Evolutionary conservation across 2,888 invertebrate genomes (phyloP).

Genomic region (Muscina levida): DNA sequence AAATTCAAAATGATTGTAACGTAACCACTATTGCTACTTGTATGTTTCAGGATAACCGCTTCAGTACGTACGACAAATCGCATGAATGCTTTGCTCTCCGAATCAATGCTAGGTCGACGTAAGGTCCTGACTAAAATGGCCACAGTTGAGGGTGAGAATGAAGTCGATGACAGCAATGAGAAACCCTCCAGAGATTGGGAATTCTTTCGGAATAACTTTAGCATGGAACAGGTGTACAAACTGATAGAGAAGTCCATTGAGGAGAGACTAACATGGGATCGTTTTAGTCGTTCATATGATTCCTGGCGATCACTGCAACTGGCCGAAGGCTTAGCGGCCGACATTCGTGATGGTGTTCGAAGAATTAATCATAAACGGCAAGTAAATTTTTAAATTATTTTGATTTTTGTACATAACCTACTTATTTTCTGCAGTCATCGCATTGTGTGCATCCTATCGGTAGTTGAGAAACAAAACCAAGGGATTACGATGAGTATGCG

Average conservation of each 20-base stretch:
- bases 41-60: conserved; percentile 75
- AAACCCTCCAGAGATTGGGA: conserved; percentile 75
- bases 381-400: conserved; percentile 6
- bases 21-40: background rate
- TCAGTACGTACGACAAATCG: conserved; percentile 79
- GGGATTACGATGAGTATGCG: conserved; percentile 77
- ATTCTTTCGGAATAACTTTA: conserved; percentile 76
- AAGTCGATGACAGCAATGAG: conserved; percentile 66
- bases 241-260: conserved; percentile 77
- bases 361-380: conserved; percentile 76
- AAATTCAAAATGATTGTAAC: background rate
- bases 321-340: conserved; percentile 75
- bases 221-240: conserved; percentile 78
- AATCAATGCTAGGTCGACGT: conserved; percentile 75
- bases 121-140: conserved; percentile 69
- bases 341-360: conserved; percentile 77
- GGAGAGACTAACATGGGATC: conserved; percentile 78
- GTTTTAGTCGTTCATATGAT: conserved; percentile 78
- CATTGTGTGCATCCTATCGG: conserved; percentile 77
- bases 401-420: background rate
- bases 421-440: conserved; percentile 73
- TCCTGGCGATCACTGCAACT: conserved; percentile 78
- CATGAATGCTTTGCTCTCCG: conserved; percentile 79
- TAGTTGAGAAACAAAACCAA: conserved; percentile 79
- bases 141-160: conserved; percentile 65